phyloP scores from a whole-genome alignment of 1,140 invertebrate genomes.

The Zaprionus nigranus region DNA sequence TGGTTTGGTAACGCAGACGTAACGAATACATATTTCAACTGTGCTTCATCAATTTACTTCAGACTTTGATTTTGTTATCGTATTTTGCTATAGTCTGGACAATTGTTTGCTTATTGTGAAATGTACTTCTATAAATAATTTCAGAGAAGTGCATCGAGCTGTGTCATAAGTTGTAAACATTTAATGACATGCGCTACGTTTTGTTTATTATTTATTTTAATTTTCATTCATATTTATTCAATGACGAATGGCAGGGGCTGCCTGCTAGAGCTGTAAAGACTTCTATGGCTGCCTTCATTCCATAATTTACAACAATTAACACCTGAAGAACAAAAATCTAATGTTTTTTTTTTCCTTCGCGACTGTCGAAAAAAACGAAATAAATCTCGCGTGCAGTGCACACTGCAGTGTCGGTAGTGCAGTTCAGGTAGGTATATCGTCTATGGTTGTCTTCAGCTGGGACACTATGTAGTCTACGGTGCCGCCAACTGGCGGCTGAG shows the following conservation, averaged over 20 bases:
- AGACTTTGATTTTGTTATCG: not conserved
- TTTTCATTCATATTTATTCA: not conserved
- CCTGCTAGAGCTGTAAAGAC: too few relatives aligned
- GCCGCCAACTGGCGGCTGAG: not conserved
- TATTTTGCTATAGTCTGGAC: constrained; percentile 2
- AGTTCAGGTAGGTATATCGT: not conserved
- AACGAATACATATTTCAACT: not conserved
- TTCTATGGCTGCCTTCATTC: too few relatives aligned
- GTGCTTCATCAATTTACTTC: not conserved
- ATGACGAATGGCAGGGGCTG: not conserved
- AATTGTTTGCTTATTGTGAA: constrained; percentile 17
- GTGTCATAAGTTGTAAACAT: constrained; percentile 9
- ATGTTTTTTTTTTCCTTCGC: too few relatives aligned
- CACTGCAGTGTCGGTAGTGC: too few relatives aligned
- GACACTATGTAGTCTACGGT: not conserved
- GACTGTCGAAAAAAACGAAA: too few relatives aligned
- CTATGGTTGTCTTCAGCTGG: too few relatives aligned
- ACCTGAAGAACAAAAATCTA: too few relatives aligned
- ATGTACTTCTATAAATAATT: not conserved
- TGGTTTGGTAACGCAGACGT: not conserved
- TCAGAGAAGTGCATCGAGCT: not conserved
- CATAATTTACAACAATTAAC: too few relatives aligned
- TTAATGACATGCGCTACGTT: not conserved
- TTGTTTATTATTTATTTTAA: constrained; percentile 16
- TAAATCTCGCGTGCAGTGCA: too few relatives aligned